phyloP scores from a whole-genome alignment of 2,888 invertebrate genomes.

The Alviniconcha strummeri region DNA sequence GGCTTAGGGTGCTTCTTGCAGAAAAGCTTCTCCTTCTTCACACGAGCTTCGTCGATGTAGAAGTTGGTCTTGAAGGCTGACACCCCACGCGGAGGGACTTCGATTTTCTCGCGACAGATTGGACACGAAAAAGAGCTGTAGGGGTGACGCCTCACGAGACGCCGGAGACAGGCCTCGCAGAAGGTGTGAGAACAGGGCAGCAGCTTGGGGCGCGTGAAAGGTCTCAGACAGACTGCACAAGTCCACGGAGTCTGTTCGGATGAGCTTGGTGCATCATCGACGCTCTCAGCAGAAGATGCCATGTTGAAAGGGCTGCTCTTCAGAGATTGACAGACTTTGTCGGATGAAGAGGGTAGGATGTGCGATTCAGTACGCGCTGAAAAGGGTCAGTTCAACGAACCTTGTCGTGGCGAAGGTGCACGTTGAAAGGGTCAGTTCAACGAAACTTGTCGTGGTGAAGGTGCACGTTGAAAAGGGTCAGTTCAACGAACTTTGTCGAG shows the following conservation, averaged over 20 bases:
- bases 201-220: conserved; percentile 16
- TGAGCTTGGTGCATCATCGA: neutral
- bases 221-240: conserved; percentile 6
- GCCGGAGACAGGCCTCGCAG: conserved; percentile 19
- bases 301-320: no score
- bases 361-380: neutral
- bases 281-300: no score
- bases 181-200: conserved; percentile 31
- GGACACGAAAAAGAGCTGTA: neutral
- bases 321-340: no score
- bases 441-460: no score
- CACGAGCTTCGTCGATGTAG: neutral
- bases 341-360: neutral
- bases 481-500: no score
- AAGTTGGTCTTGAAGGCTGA: conserved; percentile 22
- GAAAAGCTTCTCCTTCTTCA: neutral
- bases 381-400: no score
- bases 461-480: no score
- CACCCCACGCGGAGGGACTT: neutral
- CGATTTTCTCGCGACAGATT: conserved; percentile 1
- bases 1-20: neutral
- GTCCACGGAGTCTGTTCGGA: neutral
- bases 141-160: neutral
- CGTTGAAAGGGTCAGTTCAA: no score
- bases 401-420: no score